Conservation (phyloP, 2,888 invertebrate species). For the Dasysyrphus albostriatus region DNA sequence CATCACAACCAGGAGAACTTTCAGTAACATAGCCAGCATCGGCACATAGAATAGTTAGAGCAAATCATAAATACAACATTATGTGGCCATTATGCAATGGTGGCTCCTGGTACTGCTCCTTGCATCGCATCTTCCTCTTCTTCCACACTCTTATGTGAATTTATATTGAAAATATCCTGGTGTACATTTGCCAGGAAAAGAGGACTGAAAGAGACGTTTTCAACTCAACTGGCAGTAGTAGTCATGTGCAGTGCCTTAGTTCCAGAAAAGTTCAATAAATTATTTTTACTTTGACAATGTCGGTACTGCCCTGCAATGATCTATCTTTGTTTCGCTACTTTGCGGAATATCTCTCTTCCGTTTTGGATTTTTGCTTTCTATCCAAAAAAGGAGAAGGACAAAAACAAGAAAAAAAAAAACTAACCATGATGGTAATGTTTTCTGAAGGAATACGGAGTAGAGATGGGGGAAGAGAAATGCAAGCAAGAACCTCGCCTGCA, state of each 20-base stretch:
- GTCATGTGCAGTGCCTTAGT: conserved; percentile 71
- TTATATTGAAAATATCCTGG: conserved; percentile 50
- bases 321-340: conserved; percentile 73
- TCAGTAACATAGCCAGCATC: not conserved
- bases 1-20: conserved; percentile 6
- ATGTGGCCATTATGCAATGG: conserved; percentile 67
- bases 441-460: conserved; percentile 4
- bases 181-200: conserved; percentile 51
- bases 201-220: conserved; percentile 60
- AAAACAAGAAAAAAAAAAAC: not conserved
- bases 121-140: not conserved
- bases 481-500: conserved; percentile 25
- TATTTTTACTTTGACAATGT: conserved; percentile 73
- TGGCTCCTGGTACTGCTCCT: not conserved
- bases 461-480: not conserved
- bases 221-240: conserved; percentile 58
- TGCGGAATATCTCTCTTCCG: conserved; percentile 70
- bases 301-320: conserved; percentile 70
- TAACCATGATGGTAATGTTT: conserved; percentile 54
- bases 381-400: conserved; percentile 18
- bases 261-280: conserved; percentile 71
- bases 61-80: conserved; percentile 72
- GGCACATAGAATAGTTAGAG: conserved; percentile 45
- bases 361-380: conserved; percentile 52
- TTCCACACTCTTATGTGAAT: conserved; percentile 29